Base-by-base conservation (phyloP, 2,888 invertebrate species). In the Micoletzkya japonica region DNA sequence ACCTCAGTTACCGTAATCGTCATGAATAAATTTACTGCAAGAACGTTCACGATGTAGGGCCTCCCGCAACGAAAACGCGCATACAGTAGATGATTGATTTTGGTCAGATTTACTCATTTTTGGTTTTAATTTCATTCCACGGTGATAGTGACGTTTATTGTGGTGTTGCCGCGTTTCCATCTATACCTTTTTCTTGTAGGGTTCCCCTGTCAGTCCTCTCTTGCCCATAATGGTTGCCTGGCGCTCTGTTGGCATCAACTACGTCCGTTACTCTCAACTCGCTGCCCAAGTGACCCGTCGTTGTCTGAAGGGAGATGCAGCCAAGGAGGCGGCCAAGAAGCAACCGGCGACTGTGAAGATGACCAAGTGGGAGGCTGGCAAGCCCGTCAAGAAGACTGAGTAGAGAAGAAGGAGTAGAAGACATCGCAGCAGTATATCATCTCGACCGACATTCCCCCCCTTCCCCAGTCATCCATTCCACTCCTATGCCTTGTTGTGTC, bases 251-350 rank as follows among this genome's bases (percentile, higher is more conserved):
- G 73, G 73, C 26, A 66, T 71, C 83, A 95, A 95, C 89, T 96
- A 96, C 89, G 92, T 95, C 87, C 93, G 93, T 89, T 95, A 92
- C 88, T 95, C 95, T 71, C 92, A 91, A 86, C 93, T 95, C 85
- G 94, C 95, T 84, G 94, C 95, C 28, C 90, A 89, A 84, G 88
- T 92, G 64, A 88, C 95, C 70, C 90, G 95, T 72, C 90, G 90
- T 85, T 90, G 92, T 7, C 87, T 95, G 79, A 95, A 94, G 86
- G 86, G 70, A 52, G 70, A 70, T n/a, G 70, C 70, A 24, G 70
- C 52, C 26, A 70, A 70, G 70, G 70, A 70, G 24, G 70, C 70
- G 44, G 70, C 70, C 20, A 70, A 70, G 70, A 70, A 70, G 58
- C 59, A 60, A 37, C 20, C 70, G 4, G 70, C 70, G 28, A 70